Percentiles rank a stretch among this genome's conserved stretches.
Evolutionary conservation across 2,888 invertebrate species (phyloP).

Genomic region (Abscondita cerata): DNA sequence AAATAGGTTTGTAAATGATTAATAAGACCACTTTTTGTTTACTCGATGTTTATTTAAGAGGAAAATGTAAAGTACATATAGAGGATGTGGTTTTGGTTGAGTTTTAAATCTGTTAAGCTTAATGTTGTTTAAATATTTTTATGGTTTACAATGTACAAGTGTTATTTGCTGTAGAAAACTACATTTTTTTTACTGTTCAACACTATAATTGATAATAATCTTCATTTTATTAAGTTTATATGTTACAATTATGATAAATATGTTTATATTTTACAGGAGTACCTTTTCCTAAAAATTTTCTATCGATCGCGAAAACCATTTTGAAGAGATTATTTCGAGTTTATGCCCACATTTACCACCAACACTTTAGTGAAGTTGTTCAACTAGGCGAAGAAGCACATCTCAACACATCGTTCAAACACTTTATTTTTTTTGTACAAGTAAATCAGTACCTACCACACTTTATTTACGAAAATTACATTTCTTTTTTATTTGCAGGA

Average conservation of each 20-base stretch:
- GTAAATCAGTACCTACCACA: conserved; percentile 57
- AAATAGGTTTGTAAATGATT: too few relatives aligned
- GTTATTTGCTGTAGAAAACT: too few relatives aligned
- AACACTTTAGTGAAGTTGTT: conserved; percentile 98
- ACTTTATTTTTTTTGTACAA: conserved; percentile 98
- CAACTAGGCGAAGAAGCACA: conserved; percentile 98
- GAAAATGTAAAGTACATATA: too few relatives aligned
- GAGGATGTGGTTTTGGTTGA: too few relatives aligned
- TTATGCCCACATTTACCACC: conserved; percentile 99
- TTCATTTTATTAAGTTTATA: too few relatives aligned
- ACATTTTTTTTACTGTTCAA: background rate
- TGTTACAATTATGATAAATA: too few relatives aligned
- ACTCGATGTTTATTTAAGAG: too few relatives aligned
- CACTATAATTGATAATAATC: background rate
- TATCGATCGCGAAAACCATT: conserved; percentile 96
- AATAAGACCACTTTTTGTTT: too few relatives aligned
- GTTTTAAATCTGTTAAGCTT: too few relatives aligned
- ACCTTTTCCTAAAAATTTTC: conserved; percentile 97
- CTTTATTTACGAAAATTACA: background rate
- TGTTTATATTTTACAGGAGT: conserved; percentile 71
- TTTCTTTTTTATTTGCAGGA: conserved; percentile 73
- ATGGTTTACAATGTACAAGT: too few relatives aligned
- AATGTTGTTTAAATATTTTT: too few relatives aligned
- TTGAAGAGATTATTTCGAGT: conserved; percentile 97
- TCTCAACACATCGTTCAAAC: conserved; percentile 99